A percentile compares a stretch with the other conserved stretches of the same genome.
Evolutionary conservation across 2,888 invertebrate genomes (phyloP).

Genomic region (Acholoe squamosa): DNA sequence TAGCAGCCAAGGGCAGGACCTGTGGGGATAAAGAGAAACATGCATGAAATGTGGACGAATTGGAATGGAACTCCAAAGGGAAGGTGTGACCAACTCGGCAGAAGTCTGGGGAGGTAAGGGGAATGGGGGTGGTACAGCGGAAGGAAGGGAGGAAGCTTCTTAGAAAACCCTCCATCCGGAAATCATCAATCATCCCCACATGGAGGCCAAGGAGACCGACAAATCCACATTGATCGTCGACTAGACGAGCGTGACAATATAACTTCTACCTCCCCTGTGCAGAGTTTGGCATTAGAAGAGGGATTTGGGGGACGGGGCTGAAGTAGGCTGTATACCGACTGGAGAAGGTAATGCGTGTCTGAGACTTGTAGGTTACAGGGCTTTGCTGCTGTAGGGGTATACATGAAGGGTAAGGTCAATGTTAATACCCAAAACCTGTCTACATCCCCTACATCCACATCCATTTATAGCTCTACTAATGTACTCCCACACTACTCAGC

Average conservation of each 20-base stretch:
- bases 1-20: not conserved
- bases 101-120: not conserved
- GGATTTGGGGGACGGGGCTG: not conserved
- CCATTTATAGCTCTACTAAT: not conserved
- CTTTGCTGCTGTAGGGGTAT: too few relatives aligned
- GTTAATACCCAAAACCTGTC: not conserved
- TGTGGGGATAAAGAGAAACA: not conserved
- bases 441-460: not conserved
- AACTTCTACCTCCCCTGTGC: not conserved
- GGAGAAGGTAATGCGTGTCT: not conserved
- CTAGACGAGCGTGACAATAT: conserved; percentile 48
- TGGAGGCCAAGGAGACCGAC: conserved; percentile 4
- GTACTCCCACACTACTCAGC: too few relatives aligned
- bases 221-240: conserved; percentile 47
- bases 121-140: not conserved
- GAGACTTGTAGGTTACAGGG: too few relatives aligned
- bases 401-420: too few relatives aligned
- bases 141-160: conserved; percentile 14
- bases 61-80: not conserved
- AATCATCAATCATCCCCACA: conserved; percentile 48
- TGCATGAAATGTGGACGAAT: not conserved
- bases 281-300: not conserved
- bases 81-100: not conserved
- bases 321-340: not conserved
- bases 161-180: conserved; percentile 30